A percentile compares a stretch with the other conserved stretches of the same genome.
These are phyloP conservation scores for Acrossocheilus wenchowensis DNA, from an alignment of 2,797 vertebrate species.

Conservation along the genomic window DNA sequence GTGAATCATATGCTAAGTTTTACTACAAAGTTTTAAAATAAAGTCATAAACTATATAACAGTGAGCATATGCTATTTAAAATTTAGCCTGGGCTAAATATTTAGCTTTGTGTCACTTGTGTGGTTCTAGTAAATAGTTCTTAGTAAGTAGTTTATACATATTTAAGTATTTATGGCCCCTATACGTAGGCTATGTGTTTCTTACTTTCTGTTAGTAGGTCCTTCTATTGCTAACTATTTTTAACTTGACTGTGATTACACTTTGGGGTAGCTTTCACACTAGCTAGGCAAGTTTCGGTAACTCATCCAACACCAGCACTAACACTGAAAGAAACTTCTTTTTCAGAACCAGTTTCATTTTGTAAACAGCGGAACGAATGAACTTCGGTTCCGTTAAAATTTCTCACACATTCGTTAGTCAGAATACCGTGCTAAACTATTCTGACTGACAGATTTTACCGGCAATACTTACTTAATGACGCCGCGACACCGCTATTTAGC, in stretches of 20 bases:
- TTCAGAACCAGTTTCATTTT: neutral
- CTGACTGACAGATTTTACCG: neutral
- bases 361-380: neutral
- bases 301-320: neutral
- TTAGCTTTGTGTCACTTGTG: neutral
- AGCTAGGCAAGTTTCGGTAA: neutral
- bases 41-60: neutral
- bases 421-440: neutral
- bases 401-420: neutral
- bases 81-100: neutral
- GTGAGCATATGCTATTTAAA: neutral
- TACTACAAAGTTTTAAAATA: neutral
- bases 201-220: neutral
- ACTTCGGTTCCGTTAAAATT: neutral
- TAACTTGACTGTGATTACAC: neutral
- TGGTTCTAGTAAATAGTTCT: no score
- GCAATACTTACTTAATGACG: neutral
- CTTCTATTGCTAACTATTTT: neutral
- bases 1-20: conserved; percentile 69
- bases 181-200: neutral
- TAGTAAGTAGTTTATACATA: neutral
- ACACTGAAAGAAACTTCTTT: neutral
- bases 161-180: neutral
- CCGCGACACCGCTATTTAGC: neutral
- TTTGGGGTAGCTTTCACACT: neutral